These are phyloP conservation scores for Agrochola macilenta DNA, from an alignment of 2,888 invertebrate species.

Conservation along the genomic window DNA sequence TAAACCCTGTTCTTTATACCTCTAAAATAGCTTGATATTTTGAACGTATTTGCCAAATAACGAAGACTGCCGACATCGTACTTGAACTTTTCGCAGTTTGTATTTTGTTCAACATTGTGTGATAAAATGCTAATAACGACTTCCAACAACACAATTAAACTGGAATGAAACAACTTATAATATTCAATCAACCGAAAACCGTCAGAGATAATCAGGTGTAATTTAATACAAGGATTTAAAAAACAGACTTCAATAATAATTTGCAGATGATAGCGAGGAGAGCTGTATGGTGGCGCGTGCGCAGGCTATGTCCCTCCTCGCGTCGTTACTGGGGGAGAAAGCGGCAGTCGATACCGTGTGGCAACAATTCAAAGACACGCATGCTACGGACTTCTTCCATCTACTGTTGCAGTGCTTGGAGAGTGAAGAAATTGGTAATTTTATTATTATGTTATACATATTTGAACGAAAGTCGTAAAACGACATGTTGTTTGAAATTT, in stretches of 20 bases:
- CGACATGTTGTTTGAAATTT: background rate
- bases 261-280: conserved; percentile 74
- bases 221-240: background rate
- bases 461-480: background rate
- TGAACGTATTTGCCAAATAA: background rate
- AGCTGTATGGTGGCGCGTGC: conserved; percentile 72
- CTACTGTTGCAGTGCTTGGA: conserved; percentile 79
- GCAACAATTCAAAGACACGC: conserved; percentile 73
- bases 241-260: conserved; percentile 4
- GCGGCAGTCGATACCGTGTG: conserved; percentile 78
- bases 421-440: conserved; percentile 77
- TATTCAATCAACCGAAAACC: background rate
- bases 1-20: too few species aligned
- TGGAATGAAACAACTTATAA: background rate
- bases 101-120: background rate
- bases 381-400: conserved; percentile 71
- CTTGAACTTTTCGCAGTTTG: background rate
- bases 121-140: background rate
- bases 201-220: background rate
- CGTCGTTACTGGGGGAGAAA: conserved; percentile 74
- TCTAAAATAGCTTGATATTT: background rate
- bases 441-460: background rate
- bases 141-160: background rate
- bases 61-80: background rate
- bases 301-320: conserved; percentile 78